Conservation (phyloP, 2,888 invertebrate genomes). For the Bimastos eiseni region DNA sequence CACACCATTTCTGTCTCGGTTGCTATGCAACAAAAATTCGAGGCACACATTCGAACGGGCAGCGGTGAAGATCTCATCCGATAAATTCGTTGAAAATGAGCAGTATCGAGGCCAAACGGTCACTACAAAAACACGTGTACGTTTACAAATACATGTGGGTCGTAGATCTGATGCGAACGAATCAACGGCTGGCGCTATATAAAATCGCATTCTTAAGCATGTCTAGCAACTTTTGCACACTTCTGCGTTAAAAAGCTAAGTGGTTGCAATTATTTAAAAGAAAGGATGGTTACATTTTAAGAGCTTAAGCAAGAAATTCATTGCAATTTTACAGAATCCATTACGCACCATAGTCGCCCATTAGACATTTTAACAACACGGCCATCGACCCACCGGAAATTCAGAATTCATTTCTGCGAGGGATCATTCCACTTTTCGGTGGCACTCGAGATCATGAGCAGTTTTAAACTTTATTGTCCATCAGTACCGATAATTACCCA, state of each 20-base stretch:
- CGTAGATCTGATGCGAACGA: neutral
- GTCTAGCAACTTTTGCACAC: neutral
- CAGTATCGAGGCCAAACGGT: too few relatives aligned
- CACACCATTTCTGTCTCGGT: neutral
- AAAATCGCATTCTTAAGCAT: neutral
- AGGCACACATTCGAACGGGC: too few relatives aligned
- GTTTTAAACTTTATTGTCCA: neutral
- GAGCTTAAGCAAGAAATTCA: neutral
- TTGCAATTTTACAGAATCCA: neutral
- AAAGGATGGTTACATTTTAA: neutral
- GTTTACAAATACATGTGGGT: neutral
- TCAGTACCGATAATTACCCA: too few relatives aligned
- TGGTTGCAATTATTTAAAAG: neutral
- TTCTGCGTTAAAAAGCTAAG: neutral
- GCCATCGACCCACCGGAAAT: neutral
- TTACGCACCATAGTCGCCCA: neutral
- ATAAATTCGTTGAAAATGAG: too few relatives aligned
- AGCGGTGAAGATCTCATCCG: too few relatives aligned
- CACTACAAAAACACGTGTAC: too few relatives aligned
- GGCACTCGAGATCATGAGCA: neutral
- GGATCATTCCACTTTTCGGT: neutral
- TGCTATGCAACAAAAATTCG: neutral
- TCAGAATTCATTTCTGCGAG: neutral
- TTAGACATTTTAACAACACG: slow-evolving; percentile 13
- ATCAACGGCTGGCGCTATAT: neutral